A percentile compares a stretch with the other conserved stretches of the same genome.
These are phyloP conservation scores for Phataginus tetradactyla DNA, from an alignment of 2,797 vertebrate species.

Conservation along the genomic window DNA sequence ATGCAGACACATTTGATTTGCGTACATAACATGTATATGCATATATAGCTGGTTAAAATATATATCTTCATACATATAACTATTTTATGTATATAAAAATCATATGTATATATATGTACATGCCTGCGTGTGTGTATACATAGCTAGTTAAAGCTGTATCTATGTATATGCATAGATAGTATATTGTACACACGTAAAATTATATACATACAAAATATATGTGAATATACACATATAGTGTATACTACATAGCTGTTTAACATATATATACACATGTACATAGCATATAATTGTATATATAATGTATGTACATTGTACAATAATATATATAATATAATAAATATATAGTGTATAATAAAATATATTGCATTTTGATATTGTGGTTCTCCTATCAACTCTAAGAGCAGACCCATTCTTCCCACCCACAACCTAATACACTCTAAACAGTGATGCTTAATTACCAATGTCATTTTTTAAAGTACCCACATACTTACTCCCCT, in stretches of 20 bases:
- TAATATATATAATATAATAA: no score
- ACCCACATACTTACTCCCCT: background rate
- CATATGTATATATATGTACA: no score
- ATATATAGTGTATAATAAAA: no score
- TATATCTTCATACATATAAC: background rate
- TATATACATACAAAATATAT: background rate
- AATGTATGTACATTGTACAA: no score
- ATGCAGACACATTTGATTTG: no score
- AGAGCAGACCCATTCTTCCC: background rate
- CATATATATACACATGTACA: background rate
- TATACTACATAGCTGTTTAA: background rate
- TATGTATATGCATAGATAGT: no score
- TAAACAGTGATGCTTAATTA: background rate
- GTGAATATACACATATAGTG: no score
- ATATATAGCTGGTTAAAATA: background rate
- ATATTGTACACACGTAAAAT: background rate
- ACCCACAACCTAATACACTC: background rate
- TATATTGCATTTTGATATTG: no score
- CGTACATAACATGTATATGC: no score
- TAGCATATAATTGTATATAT: no score
- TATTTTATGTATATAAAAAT: background rate
- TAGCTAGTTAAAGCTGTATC: background rate
- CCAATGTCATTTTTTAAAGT: background rate
- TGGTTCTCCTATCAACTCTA: background rate
- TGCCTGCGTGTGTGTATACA: background rate